Base-by-base conservation (phyloP, 2,113 vertebrate species). In the Austrofundulus limnaeus region DNA sequence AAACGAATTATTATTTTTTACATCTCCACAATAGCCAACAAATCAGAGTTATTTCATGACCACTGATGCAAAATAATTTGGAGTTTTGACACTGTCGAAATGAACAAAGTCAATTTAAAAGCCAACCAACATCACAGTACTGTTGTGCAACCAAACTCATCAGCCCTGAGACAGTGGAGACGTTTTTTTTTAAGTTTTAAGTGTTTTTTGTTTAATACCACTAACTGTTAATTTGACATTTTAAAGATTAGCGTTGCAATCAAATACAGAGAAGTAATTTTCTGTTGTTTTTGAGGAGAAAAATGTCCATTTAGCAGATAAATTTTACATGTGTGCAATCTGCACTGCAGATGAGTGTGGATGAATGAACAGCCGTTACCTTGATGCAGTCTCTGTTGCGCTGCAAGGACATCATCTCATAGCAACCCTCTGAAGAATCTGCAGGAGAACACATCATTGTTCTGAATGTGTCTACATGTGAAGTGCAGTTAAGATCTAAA, bases 341-440 rank as follows among this genome's bases (percentile, higher is more conserved):
- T 28, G n/a, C n/a, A n/a, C n/a, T n/a, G n/a, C n/a, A n/a, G n/a
- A n/a, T n/a, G n/a, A n/a, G n/a, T n/a, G n/a, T n/a, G n/a, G n/a
- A n/a, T 28, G 7, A 28, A 7, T 11, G 17, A 34, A 48, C 11
- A 51, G 20, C 12, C 15, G 0, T 56, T 85, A 92, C 91, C 90
- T 81, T 80, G 34, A 13, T 23, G 6, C 9, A 64, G 12, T 73
- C 50, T 70, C 58, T 77, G 11, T 43, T 14, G 20, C 23, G 65
- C 49, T 62, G 70, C 45, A 43, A 59, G 10, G 78, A 61, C 92
- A 90, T 91, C 50, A 43, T 78, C 77, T 92, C 89, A 43, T 90
- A 86, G 43, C 87, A 84, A 16, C 24, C 34, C 1, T 88, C 74
- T 8, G 11, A 2, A 53, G 38, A 38, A 28, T 5, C 86, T 84